Percentiles rank a stretch among this genome's conserved stretches.
Conservation (phyloP, 2,797 vertebrate genomes). For the Uromys caudimaculatus region DNA sequence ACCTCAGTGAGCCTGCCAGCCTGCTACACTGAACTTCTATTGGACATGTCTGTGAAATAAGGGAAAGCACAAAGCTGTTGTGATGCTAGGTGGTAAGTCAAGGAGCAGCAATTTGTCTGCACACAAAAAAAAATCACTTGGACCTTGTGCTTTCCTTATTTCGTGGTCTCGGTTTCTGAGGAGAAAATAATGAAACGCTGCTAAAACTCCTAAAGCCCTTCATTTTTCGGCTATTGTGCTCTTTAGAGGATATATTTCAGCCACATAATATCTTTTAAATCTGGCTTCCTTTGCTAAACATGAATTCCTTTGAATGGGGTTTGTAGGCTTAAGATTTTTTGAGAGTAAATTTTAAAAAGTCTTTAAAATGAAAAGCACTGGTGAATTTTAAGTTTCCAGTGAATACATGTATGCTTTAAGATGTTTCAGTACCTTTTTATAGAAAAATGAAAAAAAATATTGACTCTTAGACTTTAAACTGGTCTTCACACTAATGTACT, state of each 20-base stretch:
- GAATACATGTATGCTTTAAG: neutral
- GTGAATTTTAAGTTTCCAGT: constrained; percentile 30
- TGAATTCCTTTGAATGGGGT: constrained; percentile 41
- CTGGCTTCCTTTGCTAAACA: constrained; percentile 31
- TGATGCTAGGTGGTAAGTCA: neutral
- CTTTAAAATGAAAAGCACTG: constrained; percentile 46
- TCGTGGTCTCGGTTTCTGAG: constrained; percentile 38
- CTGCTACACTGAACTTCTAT: constrained; percentile 17
- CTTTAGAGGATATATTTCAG: constrained; percentile 56
- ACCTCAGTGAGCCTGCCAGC: constrained; percentile 40
- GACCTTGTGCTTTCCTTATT: constrained; percentile 32
- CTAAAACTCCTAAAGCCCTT: constrained; percentile 28
- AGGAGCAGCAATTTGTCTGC: constrained; percentile 2
- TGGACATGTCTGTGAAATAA: constrained; percentile 37
- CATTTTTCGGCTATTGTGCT: neutral
- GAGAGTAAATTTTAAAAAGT: constrained; percentile 49
- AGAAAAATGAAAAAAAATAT: neutral
- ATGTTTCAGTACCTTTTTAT: constrained; percentile 43
- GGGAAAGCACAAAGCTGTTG: constrained; percentile 31
- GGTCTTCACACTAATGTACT: neutral
- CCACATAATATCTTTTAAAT: constrained; percentile 30
- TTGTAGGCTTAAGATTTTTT: constrained; percentile 8
- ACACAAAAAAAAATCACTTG: constrained; percentile 35
- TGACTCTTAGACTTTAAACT: constrained; percentile 48
- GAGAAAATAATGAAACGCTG: constrained; percentile 40